Base-by-base conservation (phyloP, 2,113 vertebrate genomes). In the Vulpes lagopus region DNA sequence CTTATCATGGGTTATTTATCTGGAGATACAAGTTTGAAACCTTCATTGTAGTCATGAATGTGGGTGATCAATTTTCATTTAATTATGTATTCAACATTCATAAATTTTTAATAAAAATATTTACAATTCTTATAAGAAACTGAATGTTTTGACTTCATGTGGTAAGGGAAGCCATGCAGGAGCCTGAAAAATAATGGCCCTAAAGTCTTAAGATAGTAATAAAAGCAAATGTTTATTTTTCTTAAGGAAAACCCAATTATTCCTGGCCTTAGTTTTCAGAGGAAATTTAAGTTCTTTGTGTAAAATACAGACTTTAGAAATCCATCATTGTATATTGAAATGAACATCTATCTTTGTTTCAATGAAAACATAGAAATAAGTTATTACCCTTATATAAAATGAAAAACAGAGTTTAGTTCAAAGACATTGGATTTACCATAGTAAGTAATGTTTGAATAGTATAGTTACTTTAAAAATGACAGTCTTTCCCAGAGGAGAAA, bases 401-500 rank as follows among this genome's bases (percentile, higher is more conserved):
- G 62, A 83, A 88, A 89, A 88, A 27, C 32, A 67, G 25, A 83
- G 59, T 85, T 96, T 74, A 81, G 55, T 96, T 97, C 27, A 93
- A 89, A 97, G 79, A 78, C 53, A 49, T 32, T 96, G 71, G n/a
- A 59, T 91, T 89, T 97, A 94, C 38, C 38, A 89, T 78, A 64
- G 59, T 96, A 95, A 96, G 93, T 38, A 94, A 49, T 30, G 3
- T 94, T 96, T 96, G 78, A 89, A 94, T 95, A 86, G 49, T 81
- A 14, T 89, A 59, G 16, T 96, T 96, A 92, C 57, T 96, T 97
- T 93, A 96, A 95, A 78, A 60, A 73, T 89, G 92, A 91, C 43
- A 78, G 32, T 95, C 67, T 64, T 25, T 60, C 64, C 57, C 19
- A 20, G 74, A 43, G 80, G 80, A 57, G 81, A 94, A 88, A 97